Evolutionary conservation across 2,797 vertebrate species (phyloP).

Genomic region (Ctenochaetus hawaiiensis): DNA sequence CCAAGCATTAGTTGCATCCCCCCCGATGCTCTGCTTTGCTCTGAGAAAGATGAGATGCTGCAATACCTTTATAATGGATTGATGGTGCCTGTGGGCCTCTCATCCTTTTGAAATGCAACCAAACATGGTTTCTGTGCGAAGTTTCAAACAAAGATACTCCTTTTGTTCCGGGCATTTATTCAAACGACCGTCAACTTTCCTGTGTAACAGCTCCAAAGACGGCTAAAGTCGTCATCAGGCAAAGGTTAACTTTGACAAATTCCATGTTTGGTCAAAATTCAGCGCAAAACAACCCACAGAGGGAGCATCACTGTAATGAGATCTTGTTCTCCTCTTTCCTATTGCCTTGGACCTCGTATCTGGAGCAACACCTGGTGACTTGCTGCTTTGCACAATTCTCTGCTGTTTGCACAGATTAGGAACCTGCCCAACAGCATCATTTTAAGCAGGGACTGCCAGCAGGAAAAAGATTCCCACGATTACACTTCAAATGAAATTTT

Average conservation of each 20-base stretch:
- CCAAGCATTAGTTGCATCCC: conserved; percentile 48
- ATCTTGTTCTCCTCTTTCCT: conserved; percentile 28
- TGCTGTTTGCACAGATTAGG: conserved; percentile 33
- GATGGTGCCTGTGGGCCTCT: conserved; percentile 67
- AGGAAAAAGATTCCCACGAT: conserved; percentile 24
- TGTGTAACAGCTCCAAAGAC: conserved; percentile 49
- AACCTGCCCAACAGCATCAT: conserved; percentile 34
- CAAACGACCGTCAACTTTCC: conserved; percentile 56
- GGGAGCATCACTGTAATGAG: conserved; percentile 50
- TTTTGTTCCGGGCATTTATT: conserved; percentile 65
- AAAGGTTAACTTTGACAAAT: conserved; percentile 49
- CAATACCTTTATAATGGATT: conserved; percentile 72
- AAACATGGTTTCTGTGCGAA: conserved; percentile 63
- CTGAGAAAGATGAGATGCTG: conserved; percentile 68
- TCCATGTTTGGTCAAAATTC: conserved; percentile 57
- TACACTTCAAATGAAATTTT: conserved; percentile 26
- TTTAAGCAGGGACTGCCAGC: conserved; percentile 5
- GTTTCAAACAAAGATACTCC: conserved; percentile 57
- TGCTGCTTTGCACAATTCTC: conserved; percentile 35
- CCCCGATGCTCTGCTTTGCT: conserved; percentile 36
- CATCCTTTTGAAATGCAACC: conserved; percentile 66
- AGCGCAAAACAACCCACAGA: conserved; percentile 36
- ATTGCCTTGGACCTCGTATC: conserved; percentile 15
- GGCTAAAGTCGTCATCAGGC: conserved; percentile 49
- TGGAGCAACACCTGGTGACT: conserved; percentile 51